Conservation (phyloP, 2,888 invertebrate species). For the Anthophora plumipes region DNA sequence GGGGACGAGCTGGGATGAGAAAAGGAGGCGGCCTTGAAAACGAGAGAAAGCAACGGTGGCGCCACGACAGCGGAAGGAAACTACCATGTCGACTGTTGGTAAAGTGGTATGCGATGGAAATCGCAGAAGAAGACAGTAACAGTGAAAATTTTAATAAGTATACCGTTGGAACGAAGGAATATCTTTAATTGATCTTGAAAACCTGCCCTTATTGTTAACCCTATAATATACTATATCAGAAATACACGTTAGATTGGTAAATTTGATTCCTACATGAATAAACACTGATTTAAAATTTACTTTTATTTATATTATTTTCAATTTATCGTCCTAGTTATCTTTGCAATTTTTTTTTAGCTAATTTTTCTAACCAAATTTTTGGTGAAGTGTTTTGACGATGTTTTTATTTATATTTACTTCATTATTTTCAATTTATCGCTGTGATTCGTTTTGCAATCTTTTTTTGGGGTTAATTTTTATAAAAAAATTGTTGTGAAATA, state of each 20-base stretch:
- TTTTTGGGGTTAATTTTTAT: too few species aligned
- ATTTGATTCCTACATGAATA: background rate
- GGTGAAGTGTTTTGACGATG: too few species aligned
- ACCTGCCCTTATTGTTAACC: background rate
- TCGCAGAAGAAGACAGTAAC: background rate
- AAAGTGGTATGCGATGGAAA: background rate
- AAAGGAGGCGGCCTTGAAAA: background rate
- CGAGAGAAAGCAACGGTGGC: constrained; percentile 38
- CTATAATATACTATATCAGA: background rate
- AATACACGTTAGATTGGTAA: background rate
- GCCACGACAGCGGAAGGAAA: constrained; percentile 35
- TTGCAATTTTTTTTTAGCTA: too few species aligned
- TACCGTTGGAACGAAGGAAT: too few species aligned
- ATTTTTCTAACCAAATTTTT: too few species aligned
- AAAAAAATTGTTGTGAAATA: too few species aligned
- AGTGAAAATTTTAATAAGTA: too few species aligned
- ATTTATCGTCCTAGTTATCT: too few species aligned
- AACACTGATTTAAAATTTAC: background rate
- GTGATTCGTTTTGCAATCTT: background rate
- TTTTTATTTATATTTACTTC: too few species aligned
- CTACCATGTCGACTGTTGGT: background rate
- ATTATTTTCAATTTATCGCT: background rate
- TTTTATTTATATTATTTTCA: background rate
- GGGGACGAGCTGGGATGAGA: background rate
- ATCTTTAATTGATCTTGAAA: background rate